These are phyloP conservation scores for Philaenus spumarius DNA, from an alignment of 1,140 invertebrate genomes.

Conservation along the genomic window DNA sequence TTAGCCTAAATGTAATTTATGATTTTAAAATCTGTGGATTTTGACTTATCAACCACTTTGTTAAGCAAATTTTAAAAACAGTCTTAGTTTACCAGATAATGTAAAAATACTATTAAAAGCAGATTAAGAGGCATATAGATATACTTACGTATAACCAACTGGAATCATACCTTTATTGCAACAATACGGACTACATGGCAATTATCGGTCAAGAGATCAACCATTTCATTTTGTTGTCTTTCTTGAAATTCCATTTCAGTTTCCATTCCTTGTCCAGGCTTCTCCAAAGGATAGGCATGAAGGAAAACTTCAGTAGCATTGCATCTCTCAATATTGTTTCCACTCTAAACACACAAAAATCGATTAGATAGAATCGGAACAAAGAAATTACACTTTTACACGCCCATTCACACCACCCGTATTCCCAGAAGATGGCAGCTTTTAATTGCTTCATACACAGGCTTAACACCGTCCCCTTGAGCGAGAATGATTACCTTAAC, in stretches of 20 bases:
- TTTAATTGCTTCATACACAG: not conserved
- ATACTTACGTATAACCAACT: too few relatives aligned
- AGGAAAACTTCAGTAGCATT: slow-evolving; percentile 30
- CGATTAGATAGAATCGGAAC: not conserved
- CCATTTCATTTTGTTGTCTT: slow-evolving; percentile 27
- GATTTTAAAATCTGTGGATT: too few relatives aligned
- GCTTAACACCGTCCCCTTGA: not conserved
- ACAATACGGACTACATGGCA: slow-evolving; percentile 28
- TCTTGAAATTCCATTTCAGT: slow-evolving; percentile 22
- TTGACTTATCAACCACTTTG: too few relatives aligned
- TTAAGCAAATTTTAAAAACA: too few relatives aligned
- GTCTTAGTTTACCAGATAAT: too few relatives aligned
- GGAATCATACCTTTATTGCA: slow-evolving; percentile 23
- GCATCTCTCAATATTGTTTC: slow-evolving; percentile 24
- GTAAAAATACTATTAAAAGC: too few relatives aligned
- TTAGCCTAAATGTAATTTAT: too few relatives aligned
- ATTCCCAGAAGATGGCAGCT: not conserved
- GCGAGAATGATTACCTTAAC: not conserved
- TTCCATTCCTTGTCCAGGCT: slow-evolving; percentile 9
- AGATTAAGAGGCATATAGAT: too few relatives aligned
- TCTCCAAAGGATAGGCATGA: slow-evolving; percentile 29
- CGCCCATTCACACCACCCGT: too few relatives aligned
- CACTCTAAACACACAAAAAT: slow-evolving; percentile 22
- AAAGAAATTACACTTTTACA: not conserved
- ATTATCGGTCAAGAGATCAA: slow-evolving; percentile 25